Evolutionary conservation across 2,888 invertebrate species (phyloP).

Genomic region (Drosophila kuntzei): DNA sequence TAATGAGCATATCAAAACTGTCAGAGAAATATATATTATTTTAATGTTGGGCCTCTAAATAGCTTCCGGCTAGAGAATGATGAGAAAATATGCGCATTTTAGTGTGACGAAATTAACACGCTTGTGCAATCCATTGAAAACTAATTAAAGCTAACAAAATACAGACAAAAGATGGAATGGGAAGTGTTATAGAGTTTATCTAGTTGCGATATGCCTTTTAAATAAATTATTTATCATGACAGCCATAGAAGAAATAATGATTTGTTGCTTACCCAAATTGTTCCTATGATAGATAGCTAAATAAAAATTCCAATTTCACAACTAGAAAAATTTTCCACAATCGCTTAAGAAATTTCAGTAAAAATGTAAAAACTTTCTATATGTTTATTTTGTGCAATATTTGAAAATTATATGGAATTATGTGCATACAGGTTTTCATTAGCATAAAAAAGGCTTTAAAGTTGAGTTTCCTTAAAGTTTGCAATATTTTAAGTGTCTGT

Average conservation of each 20-base stretch:
- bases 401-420: neutral
- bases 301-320: constrained; percentile 20
- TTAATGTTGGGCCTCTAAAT: constrained; percentile 29
- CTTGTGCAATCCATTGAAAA: constrained; percentile 57
- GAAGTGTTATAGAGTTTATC: constrained; percentile 11
- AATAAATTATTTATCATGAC: constrained; percentile 38
- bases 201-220: constrained; percentile 15
- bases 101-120: constrained; percentile 58
- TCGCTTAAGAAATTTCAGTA: constrained; percentile 3
- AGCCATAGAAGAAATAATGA: constrained; percentile 23
- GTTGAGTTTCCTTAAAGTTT: constrained; percentile 10
- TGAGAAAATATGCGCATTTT: constrained; percentile 46
- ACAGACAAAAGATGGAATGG: neutral
- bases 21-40: constrained; percentile 31
- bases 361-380: constrained; percentile 2
- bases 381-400: neutral
- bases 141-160: constrained; percentile 44
- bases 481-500: constrained; percentile 5
- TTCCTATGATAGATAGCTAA: constrained; percentile 35
- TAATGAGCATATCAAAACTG: constrained; percentile 44
- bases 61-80: constrained; percentile 58
- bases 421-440: neutral
- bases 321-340: constrained; percentile 19
- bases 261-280: neutral
- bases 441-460: constrained; percentile 12